phyloP scores from a whole-genome alignment of 2,113 vertebrate species.

The Callocephalon fimbriatum region DNA sequence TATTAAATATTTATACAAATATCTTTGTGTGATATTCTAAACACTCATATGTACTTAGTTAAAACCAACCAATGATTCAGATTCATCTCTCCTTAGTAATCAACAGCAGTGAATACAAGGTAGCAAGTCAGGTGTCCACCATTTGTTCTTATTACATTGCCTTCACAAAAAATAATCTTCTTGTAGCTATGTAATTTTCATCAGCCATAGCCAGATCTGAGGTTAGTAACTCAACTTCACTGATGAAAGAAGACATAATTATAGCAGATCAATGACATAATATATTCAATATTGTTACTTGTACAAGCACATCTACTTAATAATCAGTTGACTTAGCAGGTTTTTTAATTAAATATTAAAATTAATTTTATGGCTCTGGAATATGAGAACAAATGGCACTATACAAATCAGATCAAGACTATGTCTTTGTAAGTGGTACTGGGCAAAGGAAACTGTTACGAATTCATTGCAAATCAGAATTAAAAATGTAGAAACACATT shows the following conservation, averaged over 20 bases:
- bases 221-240: neutral
- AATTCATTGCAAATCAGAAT: neutral
- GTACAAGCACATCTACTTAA: neutral
- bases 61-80: neutral
- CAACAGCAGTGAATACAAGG: neutral
- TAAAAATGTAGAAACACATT: neutral
- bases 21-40: neutral
- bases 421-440: neutral
- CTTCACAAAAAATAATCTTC: neutral
- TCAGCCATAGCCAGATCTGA: neutral
- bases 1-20: neutral
- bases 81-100: neutral
- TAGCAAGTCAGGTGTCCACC: neutral
- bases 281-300: neutral
- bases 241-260: neutral
- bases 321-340: neutral
- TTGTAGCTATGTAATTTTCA: neutral
- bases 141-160: neutral
- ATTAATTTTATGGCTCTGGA: neutral
- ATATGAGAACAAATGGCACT: neutral
- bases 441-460: accelerated
- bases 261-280: neutral
- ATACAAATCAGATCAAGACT: neutral
- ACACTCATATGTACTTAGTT: neutral
- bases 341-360: constrained; percentile 11